These are phyloP conservation scores for Smutsia temminckii DNA, from an alignment of 2,797 vertebrate species.

Conservation along the genomic window DNA sequence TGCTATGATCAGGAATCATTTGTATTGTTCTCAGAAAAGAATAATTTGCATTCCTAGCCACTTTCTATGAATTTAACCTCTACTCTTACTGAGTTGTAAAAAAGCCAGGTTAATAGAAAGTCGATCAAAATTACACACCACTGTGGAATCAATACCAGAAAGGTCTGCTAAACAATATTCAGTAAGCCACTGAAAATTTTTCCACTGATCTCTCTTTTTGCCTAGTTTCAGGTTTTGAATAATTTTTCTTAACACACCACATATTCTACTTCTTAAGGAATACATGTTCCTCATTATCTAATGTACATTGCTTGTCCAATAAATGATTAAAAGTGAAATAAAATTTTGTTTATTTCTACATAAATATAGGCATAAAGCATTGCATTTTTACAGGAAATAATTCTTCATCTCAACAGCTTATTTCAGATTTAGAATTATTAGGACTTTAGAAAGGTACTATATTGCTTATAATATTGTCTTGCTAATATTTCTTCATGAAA, in stretches of 20 bases:
- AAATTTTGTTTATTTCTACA: neutral
- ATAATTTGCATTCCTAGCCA: neutral
- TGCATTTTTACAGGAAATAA: neutral
- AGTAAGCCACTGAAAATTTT: neutral
- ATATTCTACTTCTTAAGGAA: neutral
- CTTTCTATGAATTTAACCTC: neutral
- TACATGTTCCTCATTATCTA: neutral
- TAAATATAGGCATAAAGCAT: neutral
- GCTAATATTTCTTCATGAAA: constrained; percentile 2
- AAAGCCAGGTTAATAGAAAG: neutral
- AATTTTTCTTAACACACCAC: neutral
- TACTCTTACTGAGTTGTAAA: neutral
- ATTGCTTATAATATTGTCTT: neutral
- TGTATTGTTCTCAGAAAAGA: constrained; percentile 3
- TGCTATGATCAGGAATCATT: neutral
- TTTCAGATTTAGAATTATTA: neutral
- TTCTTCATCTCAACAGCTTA: neutral
- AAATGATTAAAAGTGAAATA: neutral
- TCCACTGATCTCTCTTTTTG: neutral
- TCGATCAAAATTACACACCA: neutral
- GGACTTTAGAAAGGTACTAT: neutral
- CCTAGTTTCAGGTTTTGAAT: neutral
- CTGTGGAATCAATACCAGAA: neutral
- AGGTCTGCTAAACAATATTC: neutral
- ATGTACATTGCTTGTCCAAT: neutral